Conservation (phyloP, 2,797 vertebrate species). For the Megalops cyprinoides region DNA sequence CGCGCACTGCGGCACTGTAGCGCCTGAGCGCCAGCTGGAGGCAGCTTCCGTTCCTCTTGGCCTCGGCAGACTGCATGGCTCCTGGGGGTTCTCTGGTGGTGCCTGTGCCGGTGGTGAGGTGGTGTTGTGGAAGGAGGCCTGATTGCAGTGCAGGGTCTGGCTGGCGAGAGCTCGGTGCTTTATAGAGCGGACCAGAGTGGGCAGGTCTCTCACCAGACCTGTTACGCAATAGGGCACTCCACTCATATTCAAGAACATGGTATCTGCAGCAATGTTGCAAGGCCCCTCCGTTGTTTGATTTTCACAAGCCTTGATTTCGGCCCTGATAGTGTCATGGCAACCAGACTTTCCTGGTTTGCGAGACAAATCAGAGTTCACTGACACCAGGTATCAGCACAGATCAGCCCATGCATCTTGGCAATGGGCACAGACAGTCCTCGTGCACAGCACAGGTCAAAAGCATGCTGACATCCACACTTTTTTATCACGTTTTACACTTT, state of each 20-base stretch:
- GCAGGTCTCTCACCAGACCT: constrained; percentile 17
- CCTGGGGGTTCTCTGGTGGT: constrained; percentile 38
- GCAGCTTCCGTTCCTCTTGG: constrained; percentile 66
- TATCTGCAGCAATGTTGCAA: constrained; percentile 58
- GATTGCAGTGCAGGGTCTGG: constrained; percentile 53
- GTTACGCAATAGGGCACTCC: constrained; percentile 55
- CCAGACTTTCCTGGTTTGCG: neutral
- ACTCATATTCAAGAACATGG: constrained; percentile 49
- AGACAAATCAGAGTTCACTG: constrained; percentile 35
- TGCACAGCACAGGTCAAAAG: neutral
- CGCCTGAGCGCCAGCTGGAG: constrained; percentile 69
- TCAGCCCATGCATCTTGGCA: constrained; percentile 37
- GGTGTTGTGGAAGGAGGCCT: constrained; percentile 44
- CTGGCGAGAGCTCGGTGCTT: constrained; percentile 42
- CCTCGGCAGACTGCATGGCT: constrained; percentile 71
- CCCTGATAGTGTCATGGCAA: constrained; percentile 35
- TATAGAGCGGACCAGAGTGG: constrained; percentile 52
- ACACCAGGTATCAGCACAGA: constrained; percentile 34
- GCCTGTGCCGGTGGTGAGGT: constrained; percentile 37
- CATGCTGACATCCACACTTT: neutral
- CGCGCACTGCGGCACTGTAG: constrained; percentile 73
- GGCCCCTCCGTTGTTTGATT: constrained; percentile 64
- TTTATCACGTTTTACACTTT: neutral
- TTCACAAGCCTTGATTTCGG: constrained; percentile 50
- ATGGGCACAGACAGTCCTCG: neutral